phyloP scores from a whole-genome alignment of 1,140 invertebrate species.

The Papilio glaucus region DNA sequence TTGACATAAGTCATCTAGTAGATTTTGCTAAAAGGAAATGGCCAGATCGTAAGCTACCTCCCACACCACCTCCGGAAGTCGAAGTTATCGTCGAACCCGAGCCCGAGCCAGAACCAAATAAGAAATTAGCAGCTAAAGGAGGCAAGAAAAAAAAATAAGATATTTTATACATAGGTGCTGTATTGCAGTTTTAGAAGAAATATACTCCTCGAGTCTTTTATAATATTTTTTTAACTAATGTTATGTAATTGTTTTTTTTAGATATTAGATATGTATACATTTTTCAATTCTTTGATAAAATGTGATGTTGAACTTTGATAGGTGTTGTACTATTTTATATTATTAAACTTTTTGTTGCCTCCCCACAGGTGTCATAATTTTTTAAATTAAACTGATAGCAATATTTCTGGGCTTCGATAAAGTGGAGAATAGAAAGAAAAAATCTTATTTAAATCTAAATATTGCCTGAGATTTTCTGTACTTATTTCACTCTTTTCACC shows the following conservation, averaged over 20 bases:
- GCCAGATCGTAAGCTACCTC: slow-evolving; percentile 67
- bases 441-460: no score
- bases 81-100: slow-evolving; percentile 45
- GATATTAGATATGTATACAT: slow-evolving; percentile 4
- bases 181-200: not conserved
- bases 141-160: slow-evolving; percentile 44
- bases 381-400: no score
- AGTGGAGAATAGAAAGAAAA: no score
- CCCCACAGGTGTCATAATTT: no score
- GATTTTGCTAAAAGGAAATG: slow-evolving; percentile 69
- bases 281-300: not conserved
- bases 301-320: not conserved
- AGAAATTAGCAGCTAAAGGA: slow-evolving; percentile 42
- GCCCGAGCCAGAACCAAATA: slow-evolving; percentile 36
- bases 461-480: no score
- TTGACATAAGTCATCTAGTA: slow-evolving; percentile 53
- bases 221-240: not conserved
- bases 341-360: no score
- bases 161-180: slow-evolving; percentile 27
- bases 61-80: slow-evolving; percentile 62
- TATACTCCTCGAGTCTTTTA: not conserved
- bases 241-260: no score
- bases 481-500: no score
- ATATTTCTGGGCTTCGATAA: no score
- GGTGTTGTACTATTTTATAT: not conserved